Base-by-base conservation (phyloP, 2,888 invertebrate genomes). In the Ophion ellenae region DNA sequence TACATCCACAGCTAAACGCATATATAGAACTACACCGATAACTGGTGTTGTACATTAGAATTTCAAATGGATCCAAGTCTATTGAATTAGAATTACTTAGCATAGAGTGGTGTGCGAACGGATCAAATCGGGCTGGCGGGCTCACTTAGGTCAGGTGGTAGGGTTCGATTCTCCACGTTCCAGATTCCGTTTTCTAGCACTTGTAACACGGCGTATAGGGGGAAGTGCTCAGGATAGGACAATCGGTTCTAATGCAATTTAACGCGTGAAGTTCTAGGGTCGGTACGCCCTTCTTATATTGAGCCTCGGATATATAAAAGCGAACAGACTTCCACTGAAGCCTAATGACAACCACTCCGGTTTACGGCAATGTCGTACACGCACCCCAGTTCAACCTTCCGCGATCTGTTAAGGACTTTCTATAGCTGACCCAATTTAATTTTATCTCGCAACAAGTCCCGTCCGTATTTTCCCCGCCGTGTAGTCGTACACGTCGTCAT, bases 31-130 rank as follows among this genome's bases (percentile, higher is more conserved):
- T 10, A 14, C 9, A 40, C 40, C 45, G 32, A 66, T 73, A 63
- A 70, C 73, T 57, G 59, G 57, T 64, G 82, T 17, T 47, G 61
- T 63, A 61, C 47, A 85, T 85, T 76, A 85, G 85, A 83, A 83
- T 83, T 83, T 83, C 85, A 83, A 85, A 85, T 83, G 80, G 76
- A 80, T 83, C 73, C 80, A 32, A 53, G 80, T 76, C 80, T 76
- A 83, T 85, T 76, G 85, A 85, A 80, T 83, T 80, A 73, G 83
- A 83, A 57, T 77, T 73, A 82, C 76, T 85, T 80, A 83, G 83
- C 83, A 80, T 79, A 73, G 85, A 85, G 85, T 85, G 85, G 76
- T 76, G 76, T 80, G 57, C 67, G 80, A 80, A 85, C 69, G 66
- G 83, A 83, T 83, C 40, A 73, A 76, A 85, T 80, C 71, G 83